Evolutionary conservation across 2,113 vertebrate genomes (phyloP).

Genomic region (Stercorarius parasiticus): DNA sequence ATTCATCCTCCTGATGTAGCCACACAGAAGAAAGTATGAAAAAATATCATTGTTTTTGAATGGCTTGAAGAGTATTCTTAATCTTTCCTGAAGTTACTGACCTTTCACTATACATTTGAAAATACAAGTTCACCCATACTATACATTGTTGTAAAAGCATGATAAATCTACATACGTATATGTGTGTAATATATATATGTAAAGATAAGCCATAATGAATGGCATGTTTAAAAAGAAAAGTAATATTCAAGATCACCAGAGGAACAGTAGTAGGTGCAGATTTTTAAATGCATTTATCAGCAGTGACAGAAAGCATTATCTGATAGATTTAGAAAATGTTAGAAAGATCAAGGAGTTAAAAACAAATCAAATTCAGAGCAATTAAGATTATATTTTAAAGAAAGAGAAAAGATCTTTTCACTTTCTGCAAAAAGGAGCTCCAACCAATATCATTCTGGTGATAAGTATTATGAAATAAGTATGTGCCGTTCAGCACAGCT

Average conservation of each 20-base stretch:
- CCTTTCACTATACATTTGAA: neutral
- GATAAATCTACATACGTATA: slow-evolving; percentile 12
- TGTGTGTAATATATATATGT: neutral
- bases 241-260: slow-evolving; percentile 34
- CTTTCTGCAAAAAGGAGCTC: slow-evolving; percentile 50
- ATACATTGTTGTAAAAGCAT: slow-evolving; percentile 28
- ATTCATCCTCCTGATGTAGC: neutral
- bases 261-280: slow-evolving; percentile 51
- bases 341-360: slow-evolving; percentile 53
- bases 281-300: slow-evolving; percentile 40
- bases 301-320: slow-evolving; percentile 40
- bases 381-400: slow-evolving; percentile 51
- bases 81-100: neutral
- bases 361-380: slow-evolving; percentile 55
- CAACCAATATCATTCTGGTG: slow-evolving; percentile 19
- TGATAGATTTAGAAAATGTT: slow-evolving; percentile 45
- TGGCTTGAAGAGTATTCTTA: neutral
- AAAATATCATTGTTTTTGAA: neutral
- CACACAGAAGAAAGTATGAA: neutral
- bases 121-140: neutral
- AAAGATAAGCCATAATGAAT: slow-evolving; percentile 14
- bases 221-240: slow-evolving; percentile 52
- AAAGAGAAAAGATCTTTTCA: neutral
- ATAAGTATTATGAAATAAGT: slow-evolving; percentile 48
- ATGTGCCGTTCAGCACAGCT: slow-evolving; percentile 40